These are phyloP conservation scores for Bombus vancouverensis DNA, from an alignment of 1,140 invertebrate genomes.

Conservation along the genomic window DNA sequence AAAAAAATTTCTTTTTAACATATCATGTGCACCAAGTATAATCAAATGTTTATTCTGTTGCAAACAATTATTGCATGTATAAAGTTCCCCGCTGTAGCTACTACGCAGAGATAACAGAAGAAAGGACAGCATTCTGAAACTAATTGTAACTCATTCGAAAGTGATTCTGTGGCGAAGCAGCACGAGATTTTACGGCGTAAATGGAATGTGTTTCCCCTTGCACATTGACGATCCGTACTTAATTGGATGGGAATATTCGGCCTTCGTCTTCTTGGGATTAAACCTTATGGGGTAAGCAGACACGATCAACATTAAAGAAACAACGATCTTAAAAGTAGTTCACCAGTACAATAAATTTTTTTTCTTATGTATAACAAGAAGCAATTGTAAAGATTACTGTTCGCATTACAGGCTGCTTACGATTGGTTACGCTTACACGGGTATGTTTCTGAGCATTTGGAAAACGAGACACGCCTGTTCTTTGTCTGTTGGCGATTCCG, in stretches of 20 bases:
- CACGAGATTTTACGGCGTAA: constrained; percentile 87
- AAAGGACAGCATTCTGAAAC: background rate
- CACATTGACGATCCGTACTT: constrained; percentile 88
- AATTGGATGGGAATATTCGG: constrained; percentile 89
- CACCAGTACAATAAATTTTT: background rate
- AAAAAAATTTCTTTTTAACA: too few species aligned
- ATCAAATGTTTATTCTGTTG: background rate
- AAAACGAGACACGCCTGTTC: constrained; percentile 85
- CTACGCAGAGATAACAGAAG: background rate
- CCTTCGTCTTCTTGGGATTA: constrained; percentile 88
- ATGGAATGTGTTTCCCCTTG: constrained; percentile 89
- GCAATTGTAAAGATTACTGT: constrained; percentile 26
- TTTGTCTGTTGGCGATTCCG: constrained; percentile 85
- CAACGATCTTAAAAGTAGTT: background rate
- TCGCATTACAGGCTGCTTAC: constrained; percentile 83
- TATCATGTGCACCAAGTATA: too few species aligned
- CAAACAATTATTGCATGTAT: background rate
- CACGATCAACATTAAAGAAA: background rate
- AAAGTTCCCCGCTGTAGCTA: background rate
- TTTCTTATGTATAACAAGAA: background rate
- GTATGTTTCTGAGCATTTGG: constrained; percentile 87
- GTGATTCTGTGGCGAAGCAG: constrained; percentile 86
- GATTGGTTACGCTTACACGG: constrained; percentile 86
- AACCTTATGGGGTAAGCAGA: constrained; percentile 84
- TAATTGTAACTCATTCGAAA: constrained; percentile 28